phyloP scores from a whole-genome alignment of 2,888 invertebrate species.

The Alentia gelatinosa region DNA sequence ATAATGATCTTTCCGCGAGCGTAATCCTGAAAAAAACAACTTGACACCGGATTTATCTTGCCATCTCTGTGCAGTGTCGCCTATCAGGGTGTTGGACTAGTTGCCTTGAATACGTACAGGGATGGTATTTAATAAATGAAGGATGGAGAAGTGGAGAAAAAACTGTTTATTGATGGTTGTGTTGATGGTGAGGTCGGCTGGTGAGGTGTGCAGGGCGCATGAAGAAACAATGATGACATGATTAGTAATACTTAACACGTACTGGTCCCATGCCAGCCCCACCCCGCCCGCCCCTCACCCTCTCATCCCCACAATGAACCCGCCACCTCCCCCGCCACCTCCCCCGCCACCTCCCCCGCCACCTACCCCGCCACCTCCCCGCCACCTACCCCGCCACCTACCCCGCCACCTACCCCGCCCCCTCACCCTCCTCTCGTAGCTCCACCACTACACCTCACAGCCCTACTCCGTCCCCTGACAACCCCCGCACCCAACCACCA shows the following conservation, averaged over 20 bases:
- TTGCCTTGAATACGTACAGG: background rate
- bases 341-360: background rate
- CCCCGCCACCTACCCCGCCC: background rate
- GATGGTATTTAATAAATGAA: background rate
- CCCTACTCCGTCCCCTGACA: background rate
- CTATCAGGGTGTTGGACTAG: background rate
- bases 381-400: background rate
- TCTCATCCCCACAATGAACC: background rate
- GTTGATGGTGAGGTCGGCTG: background rate
- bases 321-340: background rate
- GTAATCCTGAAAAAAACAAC: background rate
- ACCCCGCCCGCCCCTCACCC: background rate
- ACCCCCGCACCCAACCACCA: background rate
- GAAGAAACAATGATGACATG: constrained; percentile 30
- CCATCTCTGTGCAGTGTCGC: background rate
- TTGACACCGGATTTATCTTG: background rate
- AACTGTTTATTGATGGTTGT: background rate
- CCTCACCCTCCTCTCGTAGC: background rate
- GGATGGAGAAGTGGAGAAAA: background rate
- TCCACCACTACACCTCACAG: background rate
- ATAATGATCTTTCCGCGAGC: background rate
- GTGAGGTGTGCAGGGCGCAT: background rate
- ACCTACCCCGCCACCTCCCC: background rate
- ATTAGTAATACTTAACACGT: background rate
- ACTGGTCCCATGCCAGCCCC: background rate